A percentile compares a stretch with the other conserved stretches of the same genome.
These are phyloP conservation scores for Halisarca cf. caerulea DNA, from an alignment of 37 sponge, comb jelly and placozoan genomes.

Conservation along the genomic window DNA sequence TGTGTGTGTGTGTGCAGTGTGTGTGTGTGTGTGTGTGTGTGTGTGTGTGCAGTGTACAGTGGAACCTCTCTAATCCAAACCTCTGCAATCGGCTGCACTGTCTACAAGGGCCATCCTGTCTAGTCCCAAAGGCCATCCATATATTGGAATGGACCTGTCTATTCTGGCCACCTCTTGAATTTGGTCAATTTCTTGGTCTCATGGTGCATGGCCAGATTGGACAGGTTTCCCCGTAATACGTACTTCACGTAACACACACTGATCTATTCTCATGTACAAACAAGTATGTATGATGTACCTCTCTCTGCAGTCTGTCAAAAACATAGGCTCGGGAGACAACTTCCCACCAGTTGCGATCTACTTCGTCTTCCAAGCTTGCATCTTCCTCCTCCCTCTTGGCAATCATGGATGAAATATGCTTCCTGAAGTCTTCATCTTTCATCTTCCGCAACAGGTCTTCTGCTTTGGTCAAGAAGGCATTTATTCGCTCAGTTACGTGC, in stretches of 20 bases:
- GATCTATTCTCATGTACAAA: too few species aligned
- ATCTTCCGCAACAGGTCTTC: conserved; percentile 8
- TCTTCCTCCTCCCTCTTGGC: conserved; percentile 59
- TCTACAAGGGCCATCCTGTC: too few species aligned
- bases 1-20: too few species aligned
- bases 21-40: too few species aligned
- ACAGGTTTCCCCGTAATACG: not conserved
- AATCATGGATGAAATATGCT: conserved; percentile 31
- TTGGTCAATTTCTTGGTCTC: too few species aligned
- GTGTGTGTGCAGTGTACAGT: too few species aligned
- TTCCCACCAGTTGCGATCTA: conserved; percentile 64
- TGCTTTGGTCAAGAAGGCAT: conserved; percentile 42
- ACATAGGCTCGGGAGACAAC: conserved; percentile 24
- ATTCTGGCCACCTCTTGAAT: too few species aligned
- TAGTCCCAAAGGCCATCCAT: too few species aligned
- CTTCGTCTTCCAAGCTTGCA: conserved; percentile 64
- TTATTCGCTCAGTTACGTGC: conserved; percentile 37
- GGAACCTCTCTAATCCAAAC: too few species aligned
- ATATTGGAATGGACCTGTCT: too few species aligned
- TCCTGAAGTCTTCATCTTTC: conserved; percentile 31
- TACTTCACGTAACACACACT: not conserved
- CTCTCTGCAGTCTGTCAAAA: conserved; percentile 51
- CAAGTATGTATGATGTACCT: conserved; percentile 31
- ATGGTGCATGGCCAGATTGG: not conserved
- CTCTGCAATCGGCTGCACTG: too few species aligned